phyloP scores from a whole-genome alignment of 2,113 vertebrate species.

The Condylura cristata region DNA sequence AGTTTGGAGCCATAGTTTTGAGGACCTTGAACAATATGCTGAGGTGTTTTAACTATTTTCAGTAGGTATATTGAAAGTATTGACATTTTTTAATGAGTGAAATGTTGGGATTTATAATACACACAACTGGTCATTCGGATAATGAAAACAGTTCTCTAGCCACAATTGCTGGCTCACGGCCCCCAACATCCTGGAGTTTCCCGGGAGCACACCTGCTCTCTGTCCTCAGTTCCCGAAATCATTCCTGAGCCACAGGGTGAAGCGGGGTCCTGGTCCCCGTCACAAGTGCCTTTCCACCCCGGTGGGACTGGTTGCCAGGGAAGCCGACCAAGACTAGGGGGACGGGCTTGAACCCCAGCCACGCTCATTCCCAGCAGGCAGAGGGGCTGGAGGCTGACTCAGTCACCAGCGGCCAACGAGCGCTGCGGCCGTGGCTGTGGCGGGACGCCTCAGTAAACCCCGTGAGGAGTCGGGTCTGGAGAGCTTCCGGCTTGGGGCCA shows the following conservation, averaged over 20 bases:
- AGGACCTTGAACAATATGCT: not conserved
- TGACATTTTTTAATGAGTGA: not conserved
- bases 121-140: too few species aligned
- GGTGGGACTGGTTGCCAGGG: not conserved
- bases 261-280: not conserved
- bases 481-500: not conserved
- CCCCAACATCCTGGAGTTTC: too few species aligned
- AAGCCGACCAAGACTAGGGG: not conserved
- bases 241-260: not conserved
- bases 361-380: not conserved
- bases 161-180: not conserved
- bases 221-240: not conserved
- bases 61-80: not conserved
- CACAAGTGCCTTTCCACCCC: not conserved
- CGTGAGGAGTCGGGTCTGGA: not conserved
- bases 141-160: not conserved
- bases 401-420: not conserved
- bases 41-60: not conserved
- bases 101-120: not conserved
- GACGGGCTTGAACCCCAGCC: not conserved
- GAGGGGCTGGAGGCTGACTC: not conserved
- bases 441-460: not conserved
- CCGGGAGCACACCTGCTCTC: not conserved
- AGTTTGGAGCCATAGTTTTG: not conserved
- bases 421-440: not conserved